Evolutionary conservation across 2,113 vertebrate species (phyloP).

Genomic region (Galeopterus variegatus): DNA sequence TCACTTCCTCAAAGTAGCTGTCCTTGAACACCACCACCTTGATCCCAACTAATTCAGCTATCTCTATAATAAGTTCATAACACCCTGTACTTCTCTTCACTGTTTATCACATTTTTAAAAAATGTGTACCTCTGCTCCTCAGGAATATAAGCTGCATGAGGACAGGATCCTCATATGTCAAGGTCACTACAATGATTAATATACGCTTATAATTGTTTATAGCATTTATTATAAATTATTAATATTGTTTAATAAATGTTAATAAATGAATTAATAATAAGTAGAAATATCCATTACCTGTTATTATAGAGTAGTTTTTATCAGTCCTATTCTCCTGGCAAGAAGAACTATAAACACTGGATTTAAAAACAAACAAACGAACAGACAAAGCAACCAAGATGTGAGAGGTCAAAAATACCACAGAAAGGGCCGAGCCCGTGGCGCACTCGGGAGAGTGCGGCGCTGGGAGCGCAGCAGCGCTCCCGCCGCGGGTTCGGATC

Average conservation of each 20-base stretch:
- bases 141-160: constrained; percentile 38
- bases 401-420: not conserved
- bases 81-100: not conserved
- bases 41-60: constrained; percentile 4
- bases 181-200: constrained; percentile 22
- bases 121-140: not conserved
- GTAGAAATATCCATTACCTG: not conserved
- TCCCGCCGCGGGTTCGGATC: no score
- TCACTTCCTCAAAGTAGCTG: constrained; percentile 1
- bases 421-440: no score
- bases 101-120: constrained; percentile 53
- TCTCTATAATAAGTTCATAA: constrained; percentile 24
- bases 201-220: constrained; percentile 27
- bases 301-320: not conserved
- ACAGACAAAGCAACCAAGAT: not conserved
- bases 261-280: not conserved
- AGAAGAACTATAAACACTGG: constrained; percentile 43
- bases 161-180: not conserved
- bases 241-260: not conserved
- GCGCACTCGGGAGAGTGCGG: no score
- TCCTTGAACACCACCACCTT: not conserved
- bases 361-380: not conserved
- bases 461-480: no score
- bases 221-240: constrained; percentile 27
- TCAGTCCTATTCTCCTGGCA: constrained; percentile 24